Evolutionary conservation across 2,888 invertebrate genomes (phyloP).

Genomic region (Trachelus stipa): DNA sequence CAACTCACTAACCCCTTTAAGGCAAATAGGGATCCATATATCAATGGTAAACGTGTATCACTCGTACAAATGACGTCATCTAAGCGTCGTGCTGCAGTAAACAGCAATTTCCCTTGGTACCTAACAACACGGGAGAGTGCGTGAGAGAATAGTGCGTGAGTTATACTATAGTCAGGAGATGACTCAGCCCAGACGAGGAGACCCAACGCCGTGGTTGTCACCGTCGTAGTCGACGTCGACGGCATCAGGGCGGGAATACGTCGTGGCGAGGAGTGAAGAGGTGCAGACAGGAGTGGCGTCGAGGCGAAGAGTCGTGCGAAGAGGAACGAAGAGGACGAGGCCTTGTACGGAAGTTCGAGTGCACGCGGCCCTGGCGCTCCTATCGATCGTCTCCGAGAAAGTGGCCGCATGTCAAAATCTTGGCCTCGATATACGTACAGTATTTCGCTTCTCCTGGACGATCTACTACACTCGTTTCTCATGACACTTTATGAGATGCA

Average conservation of each 20-base stretch:
- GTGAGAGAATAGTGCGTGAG: not conserved
- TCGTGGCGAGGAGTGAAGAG: not conserved
- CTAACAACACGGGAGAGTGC: not conserved
- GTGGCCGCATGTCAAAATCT: constrained; percentile 50
- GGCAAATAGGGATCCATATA: not conserved
- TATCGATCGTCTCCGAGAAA: constrained; percentile 41
- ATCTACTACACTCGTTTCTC: not conserved
- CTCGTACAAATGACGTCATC: not conserved
- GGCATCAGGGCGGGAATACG: not conserved
- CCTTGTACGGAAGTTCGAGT: constrained; percentile 53
- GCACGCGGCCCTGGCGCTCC: constrained; percentile 21
- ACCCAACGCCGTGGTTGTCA: not conserved
- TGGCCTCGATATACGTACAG: constrained; percentile 43
- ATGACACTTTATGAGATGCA: not conserved
- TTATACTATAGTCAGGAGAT: not conserved
- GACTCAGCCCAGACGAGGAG: not conserved
- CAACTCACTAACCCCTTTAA: not conserved
- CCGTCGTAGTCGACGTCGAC: not conserved
- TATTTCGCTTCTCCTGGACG: constrained; percentile 3
- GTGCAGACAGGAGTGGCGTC: not conserved
- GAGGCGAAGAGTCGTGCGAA: not conserved
- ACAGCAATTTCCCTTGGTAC: not conserved
- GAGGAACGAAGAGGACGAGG: constrained; percentile 37
- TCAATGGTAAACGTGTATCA: not conserved
- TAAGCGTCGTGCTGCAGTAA: not conserved